Evolutionary conservation across 2,888 invertebrate genomes (phyloP).

Genomic region (Argyresthia albistria): DNA sequence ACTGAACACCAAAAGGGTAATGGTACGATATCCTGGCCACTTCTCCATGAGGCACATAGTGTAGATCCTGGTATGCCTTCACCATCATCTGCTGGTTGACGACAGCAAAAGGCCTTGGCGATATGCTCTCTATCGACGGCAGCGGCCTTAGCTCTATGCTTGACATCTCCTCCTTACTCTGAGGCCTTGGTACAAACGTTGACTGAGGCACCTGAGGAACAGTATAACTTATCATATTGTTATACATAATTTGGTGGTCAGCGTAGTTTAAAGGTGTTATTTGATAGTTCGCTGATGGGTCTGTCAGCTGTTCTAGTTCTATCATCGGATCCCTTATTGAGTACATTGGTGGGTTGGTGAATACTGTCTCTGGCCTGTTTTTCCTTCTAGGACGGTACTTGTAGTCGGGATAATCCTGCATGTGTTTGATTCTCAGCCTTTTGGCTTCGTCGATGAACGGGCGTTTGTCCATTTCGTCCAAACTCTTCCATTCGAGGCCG

Average conservation of each 20-base stretch:
- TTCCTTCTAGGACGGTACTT: constrained; percentile 78
- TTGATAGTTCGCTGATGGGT: constrained; percentile 32
- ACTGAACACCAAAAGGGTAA: constrained; percentile 58
- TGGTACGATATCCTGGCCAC: constrained; percentile 60
- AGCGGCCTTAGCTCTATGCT: constrained; percentile 50
- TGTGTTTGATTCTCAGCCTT: constrained; percentile 78
- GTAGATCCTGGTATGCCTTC: constrained; percentile 60
- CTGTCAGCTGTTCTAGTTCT: constrained; percentile 49
- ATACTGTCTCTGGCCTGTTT: constrained; percentile 59
- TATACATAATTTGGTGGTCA: constrained; percentile 51
- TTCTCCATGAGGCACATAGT: constrained; percentile 50
- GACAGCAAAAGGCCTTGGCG: constrained; percentile 54
- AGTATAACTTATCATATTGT: constrained; percentile 55
- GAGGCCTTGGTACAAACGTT: constrained; percentile 37
- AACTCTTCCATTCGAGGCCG: constrained; percentile 88
- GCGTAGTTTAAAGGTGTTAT: constrained; percentile 37
- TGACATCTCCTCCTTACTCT: constrained; percentile 39
- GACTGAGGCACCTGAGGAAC: constrained; percentile 41
- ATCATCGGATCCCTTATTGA: constrained; percentile 41
- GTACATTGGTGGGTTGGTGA: constrained; percentile 37
- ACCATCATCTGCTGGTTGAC: constrained; percentile 68
- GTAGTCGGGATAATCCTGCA: constrained; percentile 81
- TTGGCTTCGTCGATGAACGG: constrained; percentile 94
- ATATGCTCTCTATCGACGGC: constrained; percentile 64
- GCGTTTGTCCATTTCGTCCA: constrained; percentile 83